Evolutionary conservation across 2,797 vertebrate genomes (phyloP).

Genomic region (Gastrophryne carolinensis): DNA sequence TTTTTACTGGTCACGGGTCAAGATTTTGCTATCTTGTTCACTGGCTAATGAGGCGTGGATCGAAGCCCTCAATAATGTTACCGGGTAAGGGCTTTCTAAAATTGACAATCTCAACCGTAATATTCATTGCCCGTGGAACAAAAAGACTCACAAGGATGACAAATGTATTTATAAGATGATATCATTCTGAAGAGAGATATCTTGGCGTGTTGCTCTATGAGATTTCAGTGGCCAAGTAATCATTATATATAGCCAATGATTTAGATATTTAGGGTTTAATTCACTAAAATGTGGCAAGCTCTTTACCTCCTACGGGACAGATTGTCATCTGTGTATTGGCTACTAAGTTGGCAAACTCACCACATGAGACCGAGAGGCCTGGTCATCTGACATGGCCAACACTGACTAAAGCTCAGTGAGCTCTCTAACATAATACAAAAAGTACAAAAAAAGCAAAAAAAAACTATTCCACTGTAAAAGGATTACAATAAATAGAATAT

Average conservation of each 20-base stretch:
- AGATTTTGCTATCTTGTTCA: conserved; percentile 64
- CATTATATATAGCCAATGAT: neutral
- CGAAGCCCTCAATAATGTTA: conserved; percentile 67
- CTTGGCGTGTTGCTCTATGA: neutral
- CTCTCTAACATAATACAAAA: no score
- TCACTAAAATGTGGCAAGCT: no score
- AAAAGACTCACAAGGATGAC: neutral
- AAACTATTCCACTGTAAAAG: no score
- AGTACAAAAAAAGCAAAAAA: no score
- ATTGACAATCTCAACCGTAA: conserved; percentile 49
- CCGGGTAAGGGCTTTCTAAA: conserved; percentile 57
- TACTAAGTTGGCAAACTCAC: no score
- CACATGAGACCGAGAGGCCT: no score
- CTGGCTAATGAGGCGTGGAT: conserved; percentile 72
- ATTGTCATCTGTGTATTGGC: no score
- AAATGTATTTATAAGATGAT: neutral
- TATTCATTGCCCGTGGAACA: conserved; percentile 9
- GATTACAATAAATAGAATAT: no score
- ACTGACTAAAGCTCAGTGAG: no score
- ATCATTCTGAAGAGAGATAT: neutral
- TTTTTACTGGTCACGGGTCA: conserved; percentile 66
- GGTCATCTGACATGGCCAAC: no score
- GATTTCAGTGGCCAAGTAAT: neutral
- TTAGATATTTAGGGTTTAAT: no score
- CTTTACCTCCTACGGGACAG: no score